Evolutionary conservation across 2,113 vertebrate species (phyloP), one percentile per base, ranked within the genome.

Genomic region (Hemichromis elongatus): DNA sequence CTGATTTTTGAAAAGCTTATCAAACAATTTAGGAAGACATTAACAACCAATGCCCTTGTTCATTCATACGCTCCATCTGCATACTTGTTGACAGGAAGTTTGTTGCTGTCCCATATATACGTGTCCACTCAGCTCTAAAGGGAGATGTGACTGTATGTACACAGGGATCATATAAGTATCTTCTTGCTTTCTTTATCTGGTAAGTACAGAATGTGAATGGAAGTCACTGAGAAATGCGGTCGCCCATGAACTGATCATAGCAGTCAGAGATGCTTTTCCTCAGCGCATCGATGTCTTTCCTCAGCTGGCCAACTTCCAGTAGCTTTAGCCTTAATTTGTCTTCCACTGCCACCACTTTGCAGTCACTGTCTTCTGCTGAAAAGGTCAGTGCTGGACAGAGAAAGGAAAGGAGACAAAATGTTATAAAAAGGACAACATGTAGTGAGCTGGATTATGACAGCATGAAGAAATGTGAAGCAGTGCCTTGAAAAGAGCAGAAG

Each of bases 241-340:
- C 97, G 19, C 97, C 97, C 97, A 97, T 96, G 92, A 97, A 97
- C 96, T 99, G 97, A 91, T 97, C 96, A 0, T 97, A 98, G 77
- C 97, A 96, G 85, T 99, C 98, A 0, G 98, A 98, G 92, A 99
- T 96, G 24, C 95, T 95, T 78, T 96, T 98, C 94, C 98, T 96
- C 90, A 99, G 93, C 24, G 97, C 97, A 35, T 99, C 98, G 0
- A 99, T 97, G 89, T 98, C 98, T 84, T 96, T 97, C 68, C 98
- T 96, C 81, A 99, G 95, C 93, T 97, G 97, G 77, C 95, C 94
- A 6, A 98, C 97, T 5, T 98, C 97, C 4, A 91, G 92, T 59
- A 99, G 96, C 92, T 97, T 97, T 87, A 96, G 95, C 1, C 94
- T 95, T 63, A 98, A 93, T 9, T 95, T 95, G 77, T 98, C 97